Conservation (phyloP, 2,113 vertebrate species). For the Pelecanoides urinatrix region DNA sequence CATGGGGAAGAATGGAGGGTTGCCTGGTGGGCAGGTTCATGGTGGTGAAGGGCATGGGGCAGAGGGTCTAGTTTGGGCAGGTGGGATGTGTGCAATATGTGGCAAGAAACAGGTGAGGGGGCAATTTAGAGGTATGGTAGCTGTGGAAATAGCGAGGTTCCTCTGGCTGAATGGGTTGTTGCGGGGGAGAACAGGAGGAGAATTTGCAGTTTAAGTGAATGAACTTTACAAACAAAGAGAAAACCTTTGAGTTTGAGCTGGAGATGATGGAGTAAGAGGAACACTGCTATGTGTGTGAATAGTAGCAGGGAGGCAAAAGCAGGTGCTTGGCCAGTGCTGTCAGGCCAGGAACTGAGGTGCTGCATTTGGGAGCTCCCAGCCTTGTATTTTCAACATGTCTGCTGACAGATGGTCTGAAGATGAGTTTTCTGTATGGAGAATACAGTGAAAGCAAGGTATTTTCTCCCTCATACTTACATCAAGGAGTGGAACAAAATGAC, state of each 20-base stretch:
- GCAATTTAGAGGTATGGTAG: not conserved
- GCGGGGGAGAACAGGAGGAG: not conserved
- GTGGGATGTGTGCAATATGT: not conserved
- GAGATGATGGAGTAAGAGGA: not conserved
- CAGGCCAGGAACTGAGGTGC: not conserved
- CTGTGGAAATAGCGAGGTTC: not conserved
- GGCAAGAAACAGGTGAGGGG: not conserved
- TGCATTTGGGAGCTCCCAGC: not conserved
- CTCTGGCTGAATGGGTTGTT: not conserved
- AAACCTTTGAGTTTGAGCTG: not conserved
- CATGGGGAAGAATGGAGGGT: not conserved
- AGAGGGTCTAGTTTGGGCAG: not conserved
- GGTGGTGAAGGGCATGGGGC: not conserved
- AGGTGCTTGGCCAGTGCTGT: not conserved
- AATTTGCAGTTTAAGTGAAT: not conserved
- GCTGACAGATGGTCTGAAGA: not conserved
- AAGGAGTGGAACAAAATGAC: not conserved
- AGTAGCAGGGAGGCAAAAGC: not conserved
- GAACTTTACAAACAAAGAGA: not conserved
- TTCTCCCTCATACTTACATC: not conserved
- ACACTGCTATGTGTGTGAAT: not conserved
- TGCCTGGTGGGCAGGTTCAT: not conserved
- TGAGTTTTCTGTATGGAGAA: not conserved
- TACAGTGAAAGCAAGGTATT: not conserved
- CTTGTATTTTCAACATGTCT: not conserved